These are phyloP conservation scores for Megalonaias nervosa DNA, from an alignment of 1,140 invertebrate species.

Conservation along the genomic window DNA sequence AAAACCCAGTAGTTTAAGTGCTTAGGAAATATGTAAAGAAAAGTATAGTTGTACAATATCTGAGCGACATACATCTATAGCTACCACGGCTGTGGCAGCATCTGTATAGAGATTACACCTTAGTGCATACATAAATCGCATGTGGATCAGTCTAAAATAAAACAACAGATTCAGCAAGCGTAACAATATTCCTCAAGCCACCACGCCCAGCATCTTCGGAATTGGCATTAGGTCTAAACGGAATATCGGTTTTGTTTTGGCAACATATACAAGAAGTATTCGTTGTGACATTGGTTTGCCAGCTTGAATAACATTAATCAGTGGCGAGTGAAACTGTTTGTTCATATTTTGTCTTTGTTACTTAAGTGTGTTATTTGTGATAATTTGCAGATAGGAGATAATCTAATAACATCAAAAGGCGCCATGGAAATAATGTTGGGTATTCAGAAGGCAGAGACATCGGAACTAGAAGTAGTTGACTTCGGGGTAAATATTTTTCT, in stretches of 20 bases:
- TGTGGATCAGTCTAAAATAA: too few species aligned
- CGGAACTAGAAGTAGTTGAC: constrained; percentile 25
- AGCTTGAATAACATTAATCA: neutral
- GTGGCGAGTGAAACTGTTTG: neutral
- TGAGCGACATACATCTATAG: too few species aligned
- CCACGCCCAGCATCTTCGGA: neutral
- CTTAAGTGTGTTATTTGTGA: neutral
- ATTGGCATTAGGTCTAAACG: neutral
- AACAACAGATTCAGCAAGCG: too few species aligned
- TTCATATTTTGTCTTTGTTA: neutral
- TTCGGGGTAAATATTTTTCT: constrained; percentile 31
- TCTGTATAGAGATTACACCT: too few species aligned
- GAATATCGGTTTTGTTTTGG: neutral
- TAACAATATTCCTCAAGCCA: neutral
- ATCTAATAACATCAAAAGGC: constrained; percentile 36
- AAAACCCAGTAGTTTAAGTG: too few species aligned
- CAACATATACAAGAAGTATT: neutral
- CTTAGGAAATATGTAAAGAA: too few species aligned
- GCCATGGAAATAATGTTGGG: constrained; percentile 33
- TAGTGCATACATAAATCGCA: too few species aligned
- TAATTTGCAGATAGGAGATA: constrained; percentile 42
- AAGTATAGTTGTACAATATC: too few species aligned
- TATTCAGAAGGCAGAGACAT: constrained; percentile 30
- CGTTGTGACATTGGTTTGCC: neutral
- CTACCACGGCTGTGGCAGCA: too few species aligned